These are phyloP conservation scores for Abrostola triplasia DNA, from an alignment of 2,888 invertebrate genomes.

Conservation along the genomic window DNA sequence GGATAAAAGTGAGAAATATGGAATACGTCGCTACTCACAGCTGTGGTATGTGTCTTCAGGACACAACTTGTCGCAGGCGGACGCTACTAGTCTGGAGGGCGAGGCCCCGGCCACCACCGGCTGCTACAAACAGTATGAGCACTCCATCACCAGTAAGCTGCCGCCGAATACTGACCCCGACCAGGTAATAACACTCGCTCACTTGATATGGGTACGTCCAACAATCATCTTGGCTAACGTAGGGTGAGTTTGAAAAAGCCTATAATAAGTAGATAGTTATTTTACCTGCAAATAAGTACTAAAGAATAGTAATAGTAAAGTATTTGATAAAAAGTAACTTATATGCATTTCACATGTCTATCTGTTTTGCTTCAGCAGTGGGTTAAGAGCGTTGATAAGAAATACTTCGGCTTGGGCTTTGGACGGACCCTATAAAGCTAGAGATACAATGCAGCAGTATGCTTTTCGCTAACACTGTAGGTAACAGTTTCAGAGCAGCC, in stretches of 20 bases:
- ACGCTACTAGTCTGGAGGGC: slow-evolving; percentile 94
- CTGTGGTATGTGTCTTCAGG: slow-evolving; percentile 91
- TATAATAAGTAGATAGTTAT: slow-evolving; percentile 11
- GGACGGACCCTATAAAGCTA: slow-evolving; percentile 52
- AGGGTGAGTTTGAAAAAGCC: slow-evolving; percentile 19
- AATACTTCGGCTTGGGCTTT: slow-evolving; percentile 41
- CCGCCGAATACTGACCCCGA: slow-evolving; percentile 76
- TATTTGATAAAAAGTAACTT: slow-evolving; percentile 6
- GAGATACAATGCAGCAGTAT: slow-evolving; percentile 48
- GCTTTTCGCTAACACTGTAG: slow-evolving; percentile 75
- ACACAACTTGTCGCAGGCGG: slow-evolving; percentile 96
- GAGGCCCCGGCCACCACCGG: slow-evolving; percentile 93
- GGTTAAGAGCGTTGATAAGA: background rate
- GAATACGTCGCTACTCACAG: slow-evolving; percentile 83
- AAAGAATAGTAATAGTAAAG: background rate
- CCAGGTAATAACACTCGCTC: slow-evolving; percentile 74
- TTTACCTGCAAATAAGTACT: slow-evolving; percentile 9
- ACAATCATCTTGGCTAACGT: slow-evolving; percentile 32
- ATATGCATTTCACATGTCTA: slow-evolving; percentile 18
- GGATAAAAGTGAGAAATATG: slow-evolving; percentile 64
- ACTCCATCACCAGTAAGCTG: slow-evolving; percentile 85
- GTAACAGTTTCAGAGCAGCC: slow-evolving; percentile 86
- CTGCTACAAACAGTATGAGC: slow-evolving; percentile 94
- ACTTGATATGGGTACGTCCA: slow-evolving; percentile 67
- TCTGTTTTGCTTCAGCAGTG: slow-evolving; percentile 36